Base-by-base conservation (phyloP, 2,797 vertebrate genomes). In the Anguilla pacifica region DNA sequence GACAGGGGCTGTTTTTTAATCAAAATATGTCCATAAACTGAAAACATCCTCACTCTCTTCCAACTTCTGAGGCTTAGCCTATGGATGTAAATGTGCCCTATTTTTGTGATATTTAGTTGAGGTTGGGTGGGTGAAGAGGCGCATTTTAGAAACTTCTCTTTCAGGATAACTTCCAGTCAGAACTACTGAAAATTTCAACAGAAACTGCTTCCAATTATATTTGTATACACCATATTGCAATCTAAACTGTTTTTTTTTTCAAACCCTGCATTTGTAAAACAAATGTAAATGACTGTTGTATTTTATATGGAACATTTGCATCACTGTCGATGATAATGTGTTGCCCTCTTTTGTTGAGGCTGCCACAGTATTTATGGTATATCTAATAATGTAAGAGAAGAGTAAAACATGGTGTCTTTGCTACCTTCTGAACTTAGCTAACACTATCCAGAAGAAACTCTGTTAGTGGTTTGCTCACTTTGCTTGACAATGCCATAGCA, bases 211-310 rank as follows among this genome's bases (percentile, higher is more conserved):
- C 51, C 9, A 22, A 31, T 85, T 53, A 19, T 79, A 55, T 85
- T 64, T 88, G 83, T 77, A 3, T 85, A 81, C 39, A 3, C 2
- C 13, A 70, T 85, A 49, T 77, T 61, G 51, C 74, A 49, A 64
- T 82, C 83, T 22, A 83, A 87, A 83, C 49, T 91, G 88, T 61
- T 86, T 89, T 90, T 89, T 90, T 87, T 90, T 82, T 84, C 79
- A 89, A 77, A 88, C 86, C 86, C 84, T 59, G 85, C 81, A 74
- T 89, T 85, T 88, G 87, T 85, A 81, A 49, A 53, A 79, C 67
- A 67, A 67, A 88, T 81, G 53, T 83, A 55, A 85, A 85, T 25
- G 64, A 39, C 4, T 61, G 28, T 85, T 79, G 70, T 46, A 81
- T 85, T 74, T 77, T 6, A 22, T 88, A 70, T 85, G 13, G 25